Evolutionary conservation across 2,888 invertebrate genomes (phyloP), one percentile per base, ranked within the genome.

Genomic region (Neuroscelio doddi): DNA sequence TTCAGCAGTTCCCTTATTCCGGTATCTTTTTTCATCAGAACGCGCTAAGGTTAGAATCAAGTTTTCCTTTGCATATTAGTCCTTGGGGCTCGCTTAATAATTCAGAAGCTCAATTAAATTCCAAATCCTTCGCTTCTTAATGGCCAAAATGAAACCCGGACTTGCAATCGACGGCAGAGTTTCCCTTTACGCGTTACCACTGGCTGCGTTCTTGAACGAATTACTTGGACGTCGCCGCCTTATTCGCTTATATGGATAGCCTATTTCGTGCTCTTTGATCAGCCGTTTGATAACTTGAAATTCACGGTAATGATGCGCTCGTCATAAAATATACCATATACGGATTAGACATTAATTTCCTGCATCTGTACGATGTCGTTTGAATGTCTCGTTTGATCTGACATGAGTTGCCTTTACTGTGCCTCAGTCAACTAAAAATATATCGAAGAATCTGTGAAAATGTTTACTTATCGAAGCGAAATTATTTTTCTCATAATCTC

Each of bases 71-170:
- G 51, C 51, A 41, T 50, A 59, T 65, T 67, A 66, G 57, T 59
- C 56, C 63, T 36, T 50, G 52, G 45, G 44, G n/a, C n/a, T 50
- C 53, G 52, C 61, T 70, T 69, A 70, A 65, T 69, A 72, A 68
- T 47, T 64, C 59, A 26, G 39, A 34, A 16, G 51, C 42, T 56
- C 52, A 34, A 64, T 63, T 59, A 56, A 63, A 56, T 46, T 44
- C 44, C 53, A 44, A 56, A 30, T 50, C 49, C 29, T 29, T n/a
- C n/a, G 12, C 30, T 24, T 38, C 29, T 27, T 21, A 36, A 17
- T 16, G 44, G 36, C 46, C 29, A 29, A 34, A 29, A 41, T 26
- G n/a, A n/a, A n/a, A n/a, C n/a, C n/a, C n/a, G n/a, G n/a, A n/a
- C n/a, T n/a, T n/a, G n/a, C n/a, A n/a, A n/a, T 62, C 57, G 42